phyloP scores from a whole-genome alignment of 1,140 invertebrate species.

The Drosophila subobscura region DNA sequence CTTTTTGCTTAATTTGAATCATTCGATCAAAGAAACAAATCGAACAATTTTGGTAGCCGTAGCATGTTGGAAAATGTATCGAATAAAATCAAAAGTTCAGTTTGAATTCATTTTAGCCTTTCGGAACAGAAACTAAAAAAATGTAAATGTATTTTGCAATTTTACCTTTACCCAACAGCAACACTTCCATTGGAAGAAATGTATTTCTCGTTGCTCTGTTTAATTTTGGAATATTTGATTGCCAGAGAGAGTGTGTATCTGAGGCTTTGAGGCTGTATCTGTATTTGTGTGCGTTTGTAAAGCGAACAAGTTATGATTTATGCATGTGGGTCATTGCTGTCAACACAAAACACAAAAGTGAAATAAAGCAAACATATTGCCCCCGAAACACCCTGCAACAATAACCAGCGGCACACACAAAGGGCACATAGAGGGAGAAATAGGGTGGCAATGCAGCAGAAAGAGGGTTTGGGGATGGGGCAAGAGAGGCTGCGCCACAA shows the following conservation, averaged over 20 bases:
- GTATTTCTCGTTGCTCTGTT: slow-evolving; percentile 11
- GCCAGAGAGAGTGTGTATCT: background rate
- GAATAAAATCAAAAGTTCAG: too few relatives aligned
- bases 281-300: slow-evolving; percentile 44
- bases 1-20: too few relatives aligned
- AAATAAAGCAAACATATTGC: slow-evolving; percentile 78
- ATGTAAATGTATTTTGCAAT: too few relatives aligned
- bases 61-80: too few relatives aligned
- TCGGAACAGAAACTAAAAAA: too few relatives aligned
- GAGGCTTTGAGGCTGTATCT: background rate
- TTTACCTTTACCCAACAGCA: background rate
- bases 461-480: background rate
- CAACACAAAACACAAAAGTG: slow-evolving; percentile 65
- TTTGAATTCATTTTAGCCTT: too few relatives aligned
- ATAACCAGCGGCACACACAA: slow-evolving; percentile 41
- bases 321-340: slow-evolving; percentile 79
- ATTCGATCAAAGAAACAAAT: too few relatives aligned
- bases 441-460: slow-evolving; percentile 11
- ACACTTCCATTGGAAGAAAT: slow-evolving; percentile 9
- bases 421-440: slow-evolving; percentile 7
- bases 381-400: slow-evolving; percentile 41
- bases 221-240: slow-evolving; percentile 23
- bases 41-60: too few relatives aligned
- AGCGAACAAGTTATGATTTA: slow-evolving; percentile 74
- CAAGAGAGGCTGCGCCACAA: background rate